A percentile compares a stretch with the other conserved stretches of the same genome.
These are phyloP conservation scores for Micromys minutus DNA, from an alignment of 2,113 vertebrate genomes.

Conservation along the genomic window DNA sequence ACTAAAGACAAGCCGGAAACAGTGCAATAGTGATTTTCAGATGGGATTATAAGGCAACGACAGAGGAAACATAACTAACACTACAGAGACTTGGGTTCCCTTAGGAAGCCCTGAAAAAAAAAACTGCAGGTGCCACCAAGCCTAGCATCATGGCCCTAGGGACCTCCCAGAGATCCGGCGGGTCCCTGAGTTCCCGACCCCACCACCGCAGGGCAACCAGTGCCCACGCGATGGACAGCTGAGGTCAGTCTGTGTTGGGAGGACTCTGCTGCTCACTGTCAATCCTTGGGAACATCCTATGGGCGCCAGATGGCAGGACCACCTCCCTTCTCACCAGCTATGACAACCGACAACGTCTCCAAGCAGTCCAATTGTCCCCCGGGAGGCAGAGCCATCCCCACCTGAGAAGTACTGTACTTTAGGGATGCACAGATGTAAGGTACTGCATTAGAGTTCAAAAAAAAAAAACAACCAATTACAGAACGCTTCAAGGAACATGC, in stretches of 20 bases:
- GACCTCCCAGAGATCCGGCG: neutral
- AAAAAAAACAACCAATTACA: constrained; percentile 43
- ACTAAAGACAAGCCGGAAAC: neutral
- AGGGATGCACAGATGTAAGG: neutral
- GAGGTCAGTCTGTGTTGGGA: too few relatives aligned
- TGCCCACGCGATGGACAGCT: accelerated
- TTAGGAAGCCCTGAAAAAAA: neutral
- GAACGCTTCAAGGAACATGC: neutral
- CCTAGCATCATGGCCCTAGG: neutral
- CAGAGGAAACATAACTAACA: constrained; percentile 23
- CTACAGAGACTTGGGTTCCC: neutral
- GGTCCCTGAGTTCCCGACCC: neutral
- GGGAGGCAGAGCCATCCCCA: neutral
- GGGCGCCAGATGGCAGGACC: neutral
- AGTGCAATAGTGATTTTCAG: neutral
- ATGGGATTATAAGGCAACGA: neutral
- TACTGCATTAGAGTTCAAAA: neutral
- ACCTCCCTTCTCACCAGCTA: neutral
- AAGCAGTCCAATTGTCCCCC: neutral
- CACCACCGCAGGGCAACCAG: accelerated
- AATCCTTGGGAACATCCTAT: neutral
- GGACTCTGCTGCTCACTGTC: neutral
- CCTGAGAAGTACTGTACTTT: neutral
- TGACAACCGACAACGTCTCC: constrained; percentile 19
- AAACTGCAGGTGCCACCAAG: neutral